These are phyloP conservation scores for Salvelinus fontinalis DNA, from an alignment of 2,113 vertebrate genomes.

Conservation along the genomic window DNA sequence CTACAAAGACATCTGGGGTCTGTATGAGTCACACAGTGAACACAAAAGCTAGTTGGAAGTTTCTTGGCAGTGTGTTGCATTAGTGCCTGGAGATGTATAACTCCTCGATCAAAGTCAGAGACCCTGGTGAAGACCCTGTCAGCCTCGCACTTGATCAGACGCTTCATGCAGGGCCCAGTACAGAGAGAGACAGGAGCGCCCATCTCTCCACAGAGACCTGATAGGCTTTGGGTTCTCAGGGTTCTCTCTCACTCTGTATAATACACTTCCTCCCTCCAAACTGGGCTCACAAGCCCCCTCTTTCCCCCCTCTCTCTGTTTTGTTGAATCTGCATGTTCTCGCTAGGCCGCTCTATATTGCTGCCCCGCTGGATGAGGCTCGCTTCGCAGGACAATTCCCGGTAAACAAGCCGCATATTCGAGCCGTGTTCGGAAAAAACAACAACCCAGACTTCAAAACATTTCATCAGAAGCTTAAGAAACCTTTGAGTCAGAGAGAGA, in stretches of 20 bases:
- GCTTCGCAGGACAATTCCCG: neutral
- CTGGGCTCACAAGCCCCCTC: neutral
- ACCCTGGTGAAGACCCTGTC: slow-evolving; percentile 5
- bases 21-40: too few relatives aligned
- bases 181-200: slow-evolving; percentile 15
- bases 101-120: slow-evolving; percentile 43
- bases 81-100: slow-evolving; percentile 18
- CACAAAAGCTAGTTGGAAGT: neutral
- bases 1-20: neutral
- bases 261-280: neutral
- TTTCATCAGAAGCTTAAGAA: slow-evolving; percentile 18
- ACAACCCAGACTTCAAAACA: neutral
- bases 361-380: neutral
- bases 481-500: neutral
- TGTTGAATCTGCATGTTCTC: slow-evolving; percentile 20
- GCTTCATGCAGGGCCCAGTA: slow-evolving; percentile 17
- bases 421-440: neutral
- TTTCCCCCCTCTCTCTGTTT: slow-evolving; percentile 36
- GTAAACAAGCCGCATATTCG: neutral
- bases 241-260: slow-evolving; percentile 36
- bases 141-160: slow-evolving; percentile 42
- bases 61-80: slow-evolving; percentile 15
- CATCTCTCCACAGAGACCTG: slow-evolving; percentile 33
- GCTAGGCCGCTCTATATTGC: neutral
- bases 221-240: slow-evolving; percentile 30